Base-by-base conservation (phyloP, 2,888 invertebrate species). In the Halictus ligatus region DNA sequence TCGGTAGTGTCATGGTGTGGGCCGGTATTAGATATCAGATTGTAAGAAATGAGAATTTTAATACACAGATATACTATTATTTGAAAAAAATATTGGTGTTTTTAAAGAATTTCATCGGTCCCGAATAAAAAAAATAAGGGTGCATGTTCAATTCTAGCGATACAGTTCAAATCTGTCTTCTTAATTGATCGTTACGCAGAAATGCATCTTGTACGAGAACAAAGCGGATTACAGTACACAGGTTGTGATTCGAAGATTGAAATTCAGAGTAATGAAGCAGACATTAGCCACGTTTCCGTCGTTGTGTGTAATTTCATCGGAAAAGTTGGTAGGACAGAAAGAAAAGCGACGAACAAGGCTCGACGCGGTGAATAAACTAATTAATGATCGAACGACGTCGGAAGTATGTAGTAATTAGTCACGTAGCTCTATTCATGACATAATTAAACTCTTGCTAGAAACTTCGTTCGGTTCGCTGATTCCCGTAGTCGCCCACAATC, bases 321-420 rank as follows among this genome's bases (percentile, higher is more conserved):
- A 58, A 75, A 50, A 75, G 60, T 46, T 74, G 78, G 71, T 43
- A 75, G 81, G 81, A 60, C 58, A 75, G 86, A 82, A 81, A 81
- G 76, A 74, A 76, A 81, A 25, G 83, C 74, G 74, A 75, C 75
- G 25, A 15, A 40, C 35, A n/a, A n/a, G 48, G 54, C 40, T 69
- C 77, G 77, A 81, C 67, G 72, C 72, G 72, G 40, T 78, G 86
- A 69, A 89, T 85, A 89, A 89, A 87, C 89, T 91, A 93, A 93
- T 93, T 92, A 92, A 88, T 89, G 89, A 91, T 91, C 90, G 92
- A 92, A 89, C 89, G 89, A 90, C 93, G 92, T 91, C 90, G 93
- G 91, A 92, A 94, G 92, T 18, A 15, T 13, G 8, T 21, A 8
- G 50, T 92, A 93, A 94, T 93, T 93, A 92, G 90, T 91, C 89